Base-by-base conservation (phyloP, 2,888 invertebrate species). In the Acrobasis repandana region DNA sequence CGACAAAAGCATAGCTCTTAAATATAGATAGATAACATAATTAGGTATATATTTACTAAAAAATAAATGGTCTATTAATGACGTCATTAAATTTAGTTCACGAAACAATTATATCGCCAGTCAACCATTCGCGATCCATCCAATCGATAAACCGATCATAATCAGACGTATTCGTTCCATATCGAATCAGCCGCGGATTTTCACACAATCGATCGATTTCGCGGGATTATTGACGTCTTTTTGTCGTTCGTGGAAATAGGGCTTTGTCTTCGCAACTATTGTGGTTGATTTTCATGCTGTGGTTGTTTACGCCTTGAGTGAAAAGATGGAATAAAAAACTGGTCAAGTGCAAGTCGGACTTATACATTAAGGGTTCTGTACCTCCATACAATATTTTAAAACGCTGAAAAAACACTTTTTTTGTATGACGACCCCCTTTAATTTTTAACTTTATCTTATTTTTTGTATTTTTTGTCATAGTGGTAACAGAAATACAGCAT, bases 211-310 rank as follows among this genome's bases (percentile, higher is more conserved):
- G 54, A 54, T 54, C 38, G 54, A 54, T 54, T 54, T 54, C 54
- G 54, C 54, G 54, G 54, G 54, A 54, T 54, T 38, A 54, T 54
- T 54, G 54, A 54, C 36, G 15, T 36, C 54, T 38, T 36, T 52
- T 54, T 54, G 54, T 54, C 36, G 4, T 54, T 54, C 54, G 54
- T 38, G 54, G 54, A 54, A 54, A 36, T 18, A 38, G 2, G 11
- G 38, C 54, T 54, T 54, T 54, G 54, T 54, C 54, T 54, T 38
- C n/a, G 1, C 16, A 8, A 2, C 54, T 14, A 54, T 54, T 54
- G 54, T 54, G 6, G 38, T 0, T 10, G 20, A 54, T 38, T 54
- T 20, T 14, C 18, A 54, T 14, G 54, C 54, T 38, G 43, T 54
- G 54, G 18, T 54, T 38, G 54, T 38, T 54, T 20, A 3, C 18